Evolutionary conservation across 2,888 invertebrate genomes (phyloP), one percentile per base, ranked within the genome.

Genomic region (Drosophila tanythrix): DNA sequence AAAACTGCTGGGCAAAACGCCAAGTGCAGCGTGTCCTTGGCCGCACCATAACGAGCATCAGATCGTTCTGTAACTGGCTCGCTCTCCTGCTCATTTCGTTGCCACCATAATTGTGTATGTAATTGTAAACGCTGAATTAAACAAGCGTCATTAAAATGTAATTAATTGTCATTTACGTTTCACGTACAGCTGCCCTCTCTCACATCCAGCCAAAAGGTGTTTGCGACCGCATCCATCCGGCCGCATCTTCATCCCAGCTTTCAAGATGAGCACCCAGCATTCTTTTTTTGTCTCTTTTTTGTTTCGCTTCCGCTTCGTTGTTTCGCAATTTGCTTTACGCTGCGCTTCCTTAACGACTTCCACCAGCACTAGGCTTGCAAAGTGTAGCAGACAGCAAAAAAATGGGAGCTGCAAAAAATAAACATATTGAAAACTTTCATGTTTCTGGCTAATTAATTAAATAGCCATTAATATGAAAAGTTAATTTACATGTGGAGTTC

Each of bases 71-170:
- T 66, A 65, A 63, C 61, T 59, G 10, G n/a, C 29, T 53, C 52
- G 55, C 29, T 57, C 25, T 31, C 52, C 31, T 35, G 18, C 57
- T 63, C 68, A 69, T 58, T 48, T 64, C 51, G 63, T 62, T 59
- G 57, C 60, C 70, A 67, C 85, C 82, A 89, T 90, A 90, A 90
- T 90, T 91, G 90, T 87, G 81, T 87, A 82, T 89, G 90, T 89
- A 90, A 89, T 88, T 89, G 89, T 87, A 85, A 82, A 89, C 87
- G 85, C 90, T 90, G 84, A 90, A 91, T 90, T 91, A 90, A 91
- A 88, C 89, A 91, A 88, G 89, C 91, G 91, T 89, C 90, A 92
- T 91, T 91, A 91, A 91, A 91, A 91, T 91, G 90, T 91, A 91
- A 91, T 92, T 92, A 91, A 90, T 90, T 90, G 90, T 89, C 91